Evolutionary conservation across 53 echinoderm and acorn worm genomes (phyloP).

Genomic region (Astropecten irregularis): DNA sequence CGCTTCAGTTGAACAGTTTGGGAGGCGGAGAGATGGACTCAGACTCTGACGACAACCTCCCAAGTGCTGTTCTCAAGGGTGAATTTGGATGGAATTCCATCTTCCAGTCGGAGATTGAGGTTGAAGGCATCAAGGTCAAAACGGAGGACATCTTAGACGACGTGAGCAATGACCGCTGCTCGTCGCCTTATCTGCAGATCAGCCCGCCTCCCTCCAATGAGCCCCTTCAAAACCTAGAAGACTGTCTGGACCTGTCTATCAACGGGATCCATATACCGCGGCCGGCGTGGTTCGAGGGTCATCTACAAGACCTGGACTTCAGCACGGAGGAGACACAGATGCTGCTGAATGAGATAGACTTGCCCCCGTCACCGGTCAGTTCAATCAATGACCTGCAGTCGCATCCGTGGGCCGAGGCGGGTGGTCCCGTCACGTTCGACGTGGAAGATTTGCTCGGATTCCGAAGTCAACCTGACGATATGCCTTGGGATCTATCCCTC

Average conservation of each 20-base stretch:
- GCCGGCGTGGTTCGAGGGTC: constrained; percentile 87
- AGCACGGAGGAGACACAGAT: constrained; percentile 31
- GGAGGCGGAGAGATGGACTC: constrained; percentile 31
- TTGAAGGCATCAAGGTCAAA: constrained; percentile 89
- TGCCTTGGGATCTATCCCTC: constrained; percentile 54
- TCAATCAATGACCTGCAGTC: constrained; percentile 68
- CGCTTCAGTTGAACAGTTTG: constrained; percentile 47
- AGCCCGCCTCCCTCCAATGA: constrained; percentile 83
- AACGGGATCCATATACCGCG: constrained; percentile 76
- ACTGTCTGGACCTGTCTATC: constrained; percentile 80
- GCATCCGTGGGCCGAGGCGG: constrained; percentile 93
- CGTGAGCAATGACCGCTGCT: constrained; percentile 27
- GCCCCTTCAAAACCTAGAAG: constrained; percentile 35
- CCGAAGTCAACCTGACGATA: constrained; percentile 34
- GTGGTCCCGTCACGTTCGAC: constrained; percentile 57
- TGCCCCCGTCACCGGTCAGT: constrained; percentile 84
- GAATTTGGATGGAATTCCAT: constrained; percentile 93
- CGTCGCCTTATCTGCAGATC: constrained; percentile 58
- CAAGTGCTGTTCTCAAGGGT: constrained; percentile 83
- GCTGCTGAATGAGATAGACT: constrained; percentile 66
- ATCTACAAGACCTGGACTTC: constrained; percentile 50
- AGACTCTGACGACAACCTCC: constrained; percentile 78
- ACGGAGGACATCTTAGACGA: constrained; percentile 87
- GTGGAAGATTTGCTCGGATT: constrained; percentile 80
- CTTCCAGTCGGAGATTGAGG: constrained; percentile 91